Evolutionary conservation across 1,140 invertebrate genomes (phyloP).

Genomic region (Cardiocondyla obscurior): DNA sequence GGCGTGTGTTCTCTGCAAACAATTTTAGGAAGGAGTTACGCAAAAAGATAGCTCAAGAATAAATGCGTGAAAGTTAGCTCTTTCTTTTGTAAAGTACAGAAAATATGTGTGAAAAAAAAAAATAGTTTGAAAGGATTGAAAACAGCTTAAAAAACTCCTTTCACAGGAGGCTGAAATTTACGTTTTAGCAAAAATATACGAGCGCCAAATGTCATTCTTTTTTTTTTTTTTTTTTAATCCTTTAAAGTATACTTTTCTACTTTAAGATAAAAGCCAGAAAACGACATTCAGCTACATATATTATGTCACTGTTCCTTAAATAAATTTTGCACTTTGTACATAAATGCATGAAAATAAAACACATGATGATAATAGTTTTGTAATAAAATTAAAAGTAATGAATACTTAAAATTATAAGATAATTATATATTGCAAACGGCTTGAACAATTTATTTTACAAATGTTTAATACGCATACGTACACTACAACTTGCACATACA

Average conservation of each 20-base stretch:
- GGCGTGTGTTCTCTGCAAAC: not conserved
- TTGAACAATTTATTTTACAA: conserved; percentile 52
- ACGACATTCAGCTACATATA: too few relatives aligned
- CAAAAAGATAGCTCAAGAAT: not conserved
- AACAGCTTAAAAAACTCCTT: not conserved
- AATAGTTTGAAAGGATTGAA: not conserved
- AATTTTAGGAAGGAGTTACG: not conserved
- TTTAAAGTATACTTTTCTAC: too few relatives aligned
- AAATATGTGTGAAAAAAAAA: not conserved
- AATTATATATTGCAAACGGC: conserved; percentile 34
- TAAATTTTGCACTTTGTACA: not conserved
- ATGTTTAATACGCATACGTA: conserved; percentile 20
- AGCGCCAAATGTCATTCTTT: too few relatives aligned
- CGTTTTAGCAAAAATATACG: not conserved
- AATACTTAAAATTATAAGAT: conserved; percentile 16
- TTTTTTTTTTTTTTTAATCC: too few relatives aligned
- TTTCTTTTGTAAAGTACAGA: not conserved
- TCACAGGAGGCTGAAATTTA: not conserved
- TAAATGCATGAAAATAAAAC: not conserved
- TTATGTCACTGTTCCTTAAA: not conserved
- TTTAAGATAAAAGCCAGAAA: not conserved
- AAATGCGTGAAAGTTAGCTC: not conserved
- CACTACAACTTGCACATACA: conserved; percentile 39
- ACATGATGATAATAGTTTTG: not conserved
- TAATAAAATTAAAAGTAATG: conserved; percentile 14